phyloP scores from a whole-genome alignment of 2,797 vertebrate species.

The Sus cebifrons region DNA sequence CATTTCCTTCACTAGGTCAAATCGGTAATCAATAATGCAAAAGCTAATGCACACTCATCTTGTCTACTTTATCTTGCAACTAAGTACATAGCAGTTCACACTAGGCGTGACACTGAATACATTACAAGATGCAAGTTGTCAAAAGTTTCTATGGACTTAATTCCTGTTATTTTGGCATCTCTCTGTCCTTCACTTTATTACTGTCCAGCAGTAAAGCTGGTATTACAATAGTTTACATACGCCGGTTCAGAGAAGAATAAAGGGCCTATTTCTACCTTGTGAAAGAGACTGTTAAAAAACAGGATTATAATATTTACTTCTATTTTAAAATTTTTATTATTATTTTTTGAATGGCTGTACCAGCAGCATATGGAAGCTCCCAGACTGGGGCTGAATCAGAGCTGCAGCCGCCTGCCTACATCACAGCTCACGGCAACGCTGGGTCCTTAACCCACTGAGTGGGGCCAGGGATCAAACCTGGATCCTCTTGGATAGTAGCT shows the following conservation, averaged over 20 bases:
- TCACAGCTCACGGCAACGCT: no score
- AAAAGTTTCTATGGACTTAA: conserved; percentile 6
- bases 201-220: neutral
- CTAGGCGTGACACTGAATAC: neutral
- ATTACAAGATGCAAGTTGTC: neutral
- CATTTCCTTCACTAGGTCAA: conserved; percentile 23
- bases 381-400: no score
- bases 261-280: neutral
- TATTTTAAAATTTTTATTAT: no score
- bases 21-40: neutral
- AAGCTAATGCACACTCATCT: neutral
- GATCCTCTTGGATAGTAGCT: no score
- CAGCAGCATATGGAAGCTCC: no score
- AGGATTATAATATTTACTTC: no score
- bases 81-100: neutral
- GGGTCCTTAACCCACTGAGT: no score
- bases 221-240: neutral
- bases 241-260: neutral
- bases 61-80: neutral
- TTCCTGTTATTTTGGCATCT: neutral
- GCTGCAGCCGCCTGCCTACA: no score
- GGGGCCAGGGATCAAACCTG: no score
- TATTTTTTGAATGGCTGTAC: no score
- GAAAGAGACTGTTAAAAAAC: neutral
- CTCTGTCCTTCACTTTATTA: neutral